These are phyloP conservation scores for Drosophila buzzatii DNA, from an alignment of 2,888 invertebrate genomes.

Conservation along the genomic window DNA sequence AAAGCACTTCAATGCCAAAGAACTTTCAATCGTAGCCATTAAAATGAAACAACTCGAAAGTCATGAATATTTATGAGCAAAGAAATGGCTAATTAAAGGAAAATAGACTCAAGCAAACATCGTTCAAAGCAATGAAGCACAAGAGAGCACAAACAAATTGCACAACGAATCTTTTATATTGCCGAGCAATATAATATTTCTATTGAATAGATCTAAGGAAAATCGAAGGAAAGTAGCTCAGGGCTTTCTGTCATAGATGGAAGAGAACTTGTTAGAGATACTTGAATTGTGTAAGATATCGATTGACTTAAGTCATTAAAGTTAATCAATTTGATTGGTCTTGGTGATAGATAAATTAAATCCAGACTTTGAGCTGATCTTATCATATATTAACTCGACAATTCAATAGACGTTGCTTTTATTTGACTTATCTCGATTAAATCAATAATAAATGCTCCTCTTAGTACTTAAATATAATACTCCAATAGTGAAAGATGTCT, in stretches of 20 bases:
- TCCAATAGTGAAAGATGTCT: too few relatives aligned
- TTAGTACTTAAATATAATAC: not conserved
- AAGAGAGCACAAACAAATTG: not conserved
- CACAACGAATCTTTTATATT: not conserved
- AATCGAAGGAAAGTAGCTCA: not conserved
- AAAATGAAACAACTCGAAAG: not conserved
- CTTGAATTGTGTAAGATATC: not conserved
- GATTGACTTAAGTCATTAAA: not conserved
- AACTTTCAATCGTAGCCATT: conserved; percentile 4
- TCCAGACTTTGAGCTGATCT: not conserved
- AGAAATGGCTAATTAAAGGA: not conserved
- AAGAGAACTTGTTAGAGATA: not conserved
- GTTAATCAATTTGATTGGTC: not conserved
- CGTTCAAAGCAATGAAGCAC: not conserved
- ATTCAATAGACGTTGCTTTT: not conserved
- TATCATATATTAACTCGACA: not conserved
- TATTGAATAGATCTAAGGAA: not conserved
- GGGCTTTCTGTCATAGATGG: too few relatives aligned
- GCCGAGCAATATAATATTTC: not conserved
- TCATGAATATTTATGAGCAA: conserved; percentile 7
- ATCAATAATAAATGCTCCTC: not conserved
- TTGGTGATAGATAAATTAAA: not conserved
- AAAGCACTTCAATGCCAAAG: conserved; percentile 1
- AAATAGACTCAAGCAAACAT: not conserved
- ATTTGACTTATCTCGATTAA: not conserved